Evolutionary conservation across 1,140 invertebrate genomes (phyloP), one percentile per base, ranked within the genome.

Genomic region (Paramacrobiotus metropolitanus): DNA sequence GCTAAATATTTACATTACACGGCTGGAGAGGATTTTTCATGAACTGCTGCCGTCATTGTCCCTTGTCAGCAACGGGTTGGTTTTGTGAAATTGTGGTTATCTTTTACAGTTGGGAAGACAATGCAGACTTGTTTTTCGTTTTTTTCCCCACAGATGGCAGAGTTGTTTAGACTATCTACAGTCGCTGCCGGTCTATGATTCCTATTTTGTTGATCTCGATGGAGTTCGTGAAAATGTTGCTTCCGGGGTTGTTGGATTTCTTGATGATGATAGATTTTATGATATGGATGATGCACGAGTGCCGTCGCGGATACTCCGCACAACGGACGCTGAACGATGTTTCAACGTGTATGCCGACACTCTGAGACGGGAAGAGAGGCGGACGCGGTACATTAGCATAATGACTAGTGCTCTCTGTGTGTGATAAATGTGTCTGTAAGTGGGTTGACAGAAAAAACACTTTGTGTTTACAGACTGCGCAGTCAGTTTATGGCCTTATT

Each of bases 401-500:
- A n/a, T n/a, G n/a, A n/a, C n/a, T n/a, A n/a, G n/a, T n/a, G n/a
- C n/a, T n/a, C n/a, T n/a, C n/a, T n/a, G n/a, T n/a, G n/a, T n/a
- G n/a, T n/a, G n/a, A n/a, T n/a, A n/a, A n/a, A n/a, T n/a, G n/a
- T n/a, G n/a, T n/a, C n/a, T n/a, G n/a, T n/a, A n/a, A n/a, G n/a
- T n/a, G n/a, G n/a, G n/a, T n/a, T n/a, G n/a, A n/a, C n/a, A n/a
- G n/a, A n/a, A n/a, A n/a, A n/a, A n/a, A n/a, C n/a, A n/a, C n/a
- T 85, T 78, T 62, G 65, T 62, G 21, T 2, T 66, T 71, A 59
- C 68, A 78, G 78, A 65, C 71, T 78, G 67, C 71, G 74, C 60
- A 70, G 88, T 68, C 86, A 93, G 71, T 96, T 96, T 75, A 91
- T 90, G 69, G 82, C 86, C 68, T 76, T 95, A 29, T 75, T 97